Base-by-base conservation (phyloP, 2,888 invertebrate species). In the Frankliniella intonsa region DNA sequence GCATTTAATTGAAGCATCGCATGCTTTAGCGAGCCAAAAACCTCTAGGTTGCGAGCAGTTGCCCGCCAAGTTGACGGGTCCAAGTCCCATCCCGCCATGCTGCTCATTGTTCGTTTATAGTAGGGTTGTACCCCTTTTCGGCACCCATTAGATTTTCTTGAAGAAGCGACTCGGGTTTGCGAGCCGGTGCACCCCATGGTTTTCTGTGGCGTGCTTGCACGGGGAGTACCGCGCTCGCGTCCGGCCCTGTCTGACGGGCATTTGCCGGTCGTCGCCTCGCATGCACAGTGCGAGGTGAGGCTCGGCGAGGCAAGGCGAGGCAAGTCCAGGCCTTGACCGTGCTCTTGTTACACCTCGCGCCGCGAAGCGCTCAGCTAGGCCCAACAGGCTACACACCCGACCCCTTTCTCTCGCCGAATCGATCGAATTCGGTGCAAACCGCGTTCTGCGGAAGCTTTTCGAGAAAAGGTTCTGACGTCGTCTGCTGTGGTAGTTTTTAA, bases 61-160 rank as follows among this genome's bases (percentile, higher is more conserved):
- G 69, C 69, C 69, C 69, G 69, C 69, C 69, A 76, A 76, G 69
- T 76, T 76, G 69, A 76, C 69, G 69, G 25, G 25, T 69, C 69
- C 9, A 5, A 22, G 22, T 12, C 69, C 25, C 11, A n/a, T 76
- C 69, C 69, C 69, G 69, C 69, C 69, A 76, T 76, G 69, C 69
- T 76, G 25, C 25, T 12, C 69, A 22, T 76, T 76, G 69, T 76
- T 76, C 69, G 25, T 25, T 11, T 25, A 62, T 38, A 38, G 38
- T 38, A 38, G 38, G 38, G 38, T n/a, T n/a, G n/a, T n/a, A n/a
- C n/a, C n/a, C n/a, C 38, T 38, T 38, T 38, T 38, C 38, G 38
- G 38, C 38, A 3, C 38, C 38, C 38, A 5, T 38, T 5, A 3
- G 38, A 38, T 38, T 38, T 38, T 38, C 3, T 2, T 38, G 38